A percentile compares a stretch with the other conserved stretches of the same genome.
phyloP scores from a whole-genome alignment of 2,888 invertebrate species.

The Synanthedon myopaeformis region DNA sequence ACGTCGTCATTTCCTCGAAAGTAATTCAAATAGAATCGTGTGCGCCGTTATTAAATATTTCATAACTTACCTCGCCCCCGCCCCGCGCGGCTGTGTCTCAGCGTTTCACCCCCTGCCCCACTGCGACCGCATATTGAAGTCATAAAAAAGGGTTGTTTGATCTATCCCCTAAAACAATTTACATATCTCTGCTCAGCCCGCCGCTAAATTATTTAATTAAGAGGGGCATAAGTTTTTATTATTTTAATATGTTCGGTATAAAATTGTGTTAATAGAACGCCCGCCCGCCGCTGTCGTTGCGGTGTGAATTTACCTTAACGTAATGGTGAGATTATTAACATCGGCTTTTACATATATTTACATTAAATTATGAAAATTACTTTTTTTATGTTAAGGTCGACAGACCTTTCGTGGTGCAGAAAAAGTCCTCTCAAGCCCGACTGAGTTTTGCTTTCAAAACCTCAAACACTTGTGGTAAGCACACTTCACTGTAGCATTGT shows the following conservation, averaged over 20 bases:
- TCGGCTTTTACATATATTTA: conserved; percentile 19
- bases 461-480: no score
- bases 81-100: conserved; percentile 13
- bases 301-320: conserved; percentile 46
- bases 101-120: conserved; percentile 33
- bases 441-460: no score
- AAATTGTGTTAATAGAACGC: conserved; percentile 69
- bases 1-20: conserved; percentile 68
- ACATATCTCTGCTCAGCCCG: conserved; percentile 68
- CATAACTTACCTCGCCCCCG: conserved; percentile 61
- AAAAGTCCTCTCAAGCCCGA: no score
- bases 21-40: conserved; percentile 72
- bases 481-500: no score
- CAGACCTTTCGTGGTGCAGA: no score
- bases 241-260: conserved; percentile 70
- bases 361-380: no score
- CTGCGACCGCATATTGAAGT: conserved; percentile 70
- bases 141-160: conserved; percentile 73
- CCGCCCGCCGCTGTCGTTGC: conserved; percentile 28
- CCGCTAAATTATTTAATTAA: conserved; percentile 73
- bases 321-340: conserved; percentile 44
- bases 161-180: conserved; percentile 73
- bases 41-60: conserved; percentile 71
- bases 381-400: no score
- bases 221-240: conserved; percentile 73